A percentile compares a stretch with the other conserved stretches of the same genome.
phyloP scores from a whole-genome alignment of 2,888 invertebrate genomes.

The Germaria angustata region DNA sequence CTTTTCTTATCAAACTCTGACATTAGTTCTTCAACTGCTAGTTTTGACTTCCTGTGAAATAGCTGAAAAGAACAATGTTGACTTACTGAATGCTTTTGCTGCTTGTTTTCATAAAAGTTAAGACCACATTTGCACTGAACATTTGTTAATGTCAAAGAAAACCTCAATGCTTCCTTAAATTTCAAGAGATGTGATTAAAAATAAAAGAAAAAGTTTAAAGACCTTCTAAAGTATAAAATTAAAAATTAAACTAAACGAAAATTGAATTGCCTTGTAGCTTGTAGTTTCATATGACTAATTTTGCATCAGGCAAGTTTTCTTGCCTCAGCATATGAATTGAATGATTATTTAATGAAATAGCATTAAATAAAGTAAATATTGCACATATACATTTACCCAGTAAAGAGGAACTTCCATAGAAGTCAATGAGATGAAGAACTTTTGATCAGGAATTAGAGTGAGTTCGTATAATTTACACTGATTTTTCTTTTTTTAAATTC shows the following conservation, averaged over 20 bases:
- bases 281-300: no score
- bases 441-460: no score
- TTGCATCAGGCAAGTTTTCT: no score
- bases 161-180: slow-evolving; percentile 20
- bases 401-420: no score
- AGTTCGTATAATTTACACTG: no score
- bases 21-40: slow-evolving; percentile 16
- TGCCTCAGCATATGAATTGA: no score
- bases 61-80: slow-evolving; percentile 20
- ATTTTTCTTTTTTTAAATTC: no score
- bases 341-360: no score
- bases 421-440: no score
- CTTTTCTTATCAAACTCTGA: not conserved
- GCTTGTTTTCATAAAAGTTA: slow-evolving; percentile 10
- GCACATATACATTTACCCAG: no score
- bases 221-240: not conserved
- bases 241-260: not conserved
- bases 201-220: slow-evolving; percentile 3
- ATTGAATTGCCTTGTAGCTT: not conserved
- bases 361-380: no score
- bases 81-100: not conserved
- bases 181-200: slow-evolving; percentile 26
- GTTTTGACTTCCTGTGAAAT: slow-evolving; percentile 13
- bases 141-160: slow-evolving; percentile 35
- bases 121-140: not conserved